Evolutionary conservation across 2,113 vertebrate genomes (phyloP).

Genomic region (Chloropsis hardwickii): DNA sequence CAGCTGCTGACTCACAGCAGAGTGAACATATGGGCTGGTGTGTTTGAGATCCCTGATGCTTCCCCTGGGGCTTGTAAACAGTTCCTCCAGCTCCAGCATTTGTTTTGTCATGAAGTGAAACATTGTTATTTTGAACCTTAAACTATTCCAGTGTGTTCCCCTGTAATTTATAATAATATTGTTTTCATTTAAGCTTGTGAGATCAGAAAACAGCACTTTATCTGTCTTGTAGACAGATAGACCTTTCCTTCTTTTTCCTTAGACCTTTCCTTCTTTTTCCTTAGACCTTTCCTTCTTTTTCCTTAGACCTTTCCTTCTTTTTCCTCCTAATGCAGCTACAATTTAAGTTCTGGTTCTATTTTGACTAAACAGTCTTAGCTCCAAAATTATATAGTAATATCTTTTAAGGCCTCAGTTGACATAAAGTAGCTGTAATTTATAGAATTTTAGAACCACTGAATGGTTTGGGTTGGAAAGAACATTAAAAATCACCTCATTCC

Average conservation of each 20-base stretch:
- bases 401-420: not conserved
- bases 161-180: not conserved
- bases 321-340: not conserved
- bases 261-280: not conserved
- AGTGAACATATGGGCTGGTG: not conserved
- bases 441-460: not conserved
- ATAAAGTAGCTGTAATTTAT: not conserved
- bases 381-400: not conserved
- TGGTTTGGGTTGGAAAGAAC: not conserved
- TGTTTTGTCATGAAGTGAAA: not conserved
- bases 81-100: not conserved
- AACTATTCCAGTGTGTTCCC: not conserved
- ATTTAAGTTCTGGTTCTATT: not conserved
- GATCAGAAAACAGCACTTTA: not conserved
- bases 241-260: not conserved
- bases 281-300: not conserved
- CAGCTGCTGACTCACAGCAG: not conserved
- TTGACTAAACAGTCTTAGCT: not conserved
- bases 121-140: not conserved
- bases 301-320: not conserved
- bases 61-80: not conserved
- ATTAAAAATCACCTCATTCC: not conserved
- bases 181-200: not conserved
- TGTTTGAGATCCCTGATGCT: not conserved
- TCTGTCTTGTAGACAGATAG: not conserved